Base-by-base conservation (phyloP, 1,140 invertebrate species). In the Macrocentrus cingulum region DNA sequence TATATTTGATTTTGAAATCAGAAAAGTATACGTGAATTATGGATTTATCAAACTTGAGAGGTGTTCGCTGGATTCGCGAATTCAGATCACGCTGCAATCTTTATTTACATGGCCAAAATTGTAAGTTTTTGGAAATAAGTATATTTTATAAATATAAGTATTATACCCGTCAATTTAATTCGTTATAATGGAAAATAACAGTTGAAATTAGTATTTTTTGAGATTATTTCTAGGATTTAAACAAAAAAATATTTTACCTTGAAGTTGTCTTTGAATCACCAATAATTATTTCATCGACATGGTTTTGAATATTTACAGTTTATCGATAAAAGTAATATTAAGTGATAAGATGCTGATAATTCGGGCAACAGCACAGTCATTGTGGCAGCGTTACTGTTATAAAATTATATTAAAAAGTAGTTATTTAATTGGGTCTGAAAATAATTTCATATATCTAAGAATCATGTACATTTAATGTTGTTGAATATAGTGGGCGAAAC, bases 401-500 rank as follows among this genome's bases (percentile, higher is more conserved):
- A n/a, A n/a, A n/a, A n/a, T n/a, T n/a, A n/a, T n/a, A n/a, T n/a
- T n/a, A n/a, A n/a, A n/a, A n/a, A n/a, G n/a, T n/a, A n/a, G n/a
- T n/a, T 45, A 48, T 48, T 25, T 13, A 23, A 25, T 23, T 11
- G 22, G 15, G 13, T 20, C 9, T 7, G 4, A 45, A 8, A 19
- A 45, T 8, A 20, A 45, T 9, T 3, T 45, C 20, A n/a, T 29
- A 18, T 13, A 25, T 20, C 19, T 23, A 29, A 7, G 7, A 29
- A 11, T 29, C 22, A 25, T 39, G 34, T 32, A 46, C 20, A 13
- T 16, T 9, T 53, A 60, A 46, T 61, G 50, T 16, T 58, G 44
- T 60, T 61, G 63, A 64, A 67, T 64, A n/a, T 65, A 82, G 56
- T 79, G 84, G 85, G 85, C 69, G 84, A 86, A 62, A 87, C 87